Evolutionary conservation across 1,140 invertebrate species (phyloP), one percentile per base, ranked within the genome.

Genomic region (Cotesia chilonis): DNA sequence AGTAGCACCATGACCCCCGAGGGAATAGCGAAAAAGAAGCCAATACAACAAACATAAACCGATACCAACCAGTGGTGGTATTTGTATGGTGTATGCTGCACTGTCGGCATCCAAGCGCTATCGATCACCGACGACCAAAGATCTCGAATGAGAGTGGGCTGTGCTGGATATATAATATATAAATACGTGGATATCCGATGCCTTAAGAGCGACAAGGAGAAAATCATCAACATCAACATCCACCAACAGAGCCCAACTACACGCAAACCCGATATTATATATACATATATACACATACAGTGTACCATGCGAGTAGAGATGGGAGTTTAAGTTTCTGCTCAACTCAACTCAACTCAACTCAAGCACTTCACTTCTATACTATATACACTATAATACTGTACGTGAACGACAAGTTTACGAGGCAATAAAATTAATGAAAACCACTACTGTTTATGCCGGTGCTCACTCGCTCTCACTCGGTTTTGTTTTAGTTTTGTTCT

Each of bases 391-490:
- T 28, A 28, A 28, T 28, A 28, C 28, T 60, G 60, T 71, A 72
- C 59, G 41, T 59, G 71, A 20, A 52, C 41, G 74, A 77, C 71
- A 74, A 75, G 73, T 75, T 72, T 74, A 76, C 64, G 73, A 75
- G 68, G 79, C 79, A 79, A 81, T 81, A 81, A 81, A 81, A 80
- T 80, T 80, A 80, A 74, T 74, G 75, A 76, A 76, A 76, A 72
- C 70, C 68, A 68, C 66, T 68, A 68, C 66, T 68, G 66, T 68
- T 68, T 55, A 68, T 68, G 66, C 66, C 54, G 52, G 2, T 7
- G 41, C 41, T 47, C 41, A 47, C 47, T 41, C 52, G 66, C 66
- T 68, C 66, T 68, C 51, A 28, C 28, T 68, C 66, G 54, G 36
- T 14, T 28, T 28, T 28, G 28, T 28, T 28, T 28, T 28, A 47